Evolutionary conservation across 2,113 vertebrate species (phyloP).

Genomic region (Serinus canaria): DNA sequence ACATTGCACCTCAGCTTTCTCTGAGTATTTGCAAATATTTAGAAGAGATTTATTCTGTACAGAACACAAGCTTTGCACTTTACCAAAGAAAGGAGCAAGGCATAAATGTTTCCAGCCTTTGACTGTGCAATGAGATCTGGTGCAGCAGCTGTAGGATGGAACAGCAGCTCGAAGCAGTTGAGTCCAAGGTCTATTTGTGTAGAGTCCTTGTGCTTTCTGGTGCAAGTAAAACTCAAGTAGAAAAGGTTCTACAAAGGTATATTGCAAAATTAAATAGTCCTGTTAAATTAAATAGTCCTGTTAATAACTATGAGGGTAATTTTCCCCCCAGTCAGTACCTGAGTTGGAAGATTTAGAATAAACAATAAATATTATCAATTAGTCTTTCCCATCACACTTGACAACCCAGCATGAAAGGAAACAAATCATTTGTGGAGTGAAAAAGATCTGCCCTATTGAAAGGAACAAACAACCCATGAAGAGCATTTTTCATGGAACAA

Average conservation of each 20-base stretch:
- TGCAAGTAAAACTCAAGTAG: not conserved
- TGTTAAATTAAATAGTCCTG: not conserved
- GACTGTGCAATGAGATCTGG: not conserved
- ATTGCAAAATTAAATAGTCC: not conserved
- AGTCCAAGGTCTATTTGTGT: not conserved
- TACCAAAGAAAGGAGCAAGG: not conserved
- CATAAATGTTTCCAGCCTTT: not conserved
- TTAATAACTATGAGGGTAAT: not conserved
- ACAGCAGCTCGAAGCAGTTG: not conserved
- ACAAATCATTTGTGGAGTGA: not conserved
- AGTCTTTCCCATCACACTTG: not conserved
- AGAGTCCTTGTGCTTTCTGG: not conserved
- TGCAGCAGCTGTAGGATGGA: fast-evolving
- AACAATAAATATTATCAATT: not conserved
- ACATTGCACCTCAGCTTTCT: not conserved
- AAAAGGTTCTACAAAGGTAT: not conserved
- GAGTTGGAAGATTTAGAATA: not conserved
- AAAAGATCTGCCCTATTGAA: not conserved
- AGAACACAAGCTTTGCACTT: not conserved
- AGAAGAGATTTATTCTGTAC: not conserved
- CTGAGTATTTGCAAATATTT: not conserved
- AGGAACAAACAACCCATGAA: not conserved
- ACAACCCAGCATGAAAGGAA: not conserved
- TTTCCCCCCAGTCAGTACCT: not conserved
- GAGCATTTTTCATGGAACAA: not conserved